Conservation (phyloP, 2,888 invertebrate genomes). For the Drosophila niveifrons region DNA sequence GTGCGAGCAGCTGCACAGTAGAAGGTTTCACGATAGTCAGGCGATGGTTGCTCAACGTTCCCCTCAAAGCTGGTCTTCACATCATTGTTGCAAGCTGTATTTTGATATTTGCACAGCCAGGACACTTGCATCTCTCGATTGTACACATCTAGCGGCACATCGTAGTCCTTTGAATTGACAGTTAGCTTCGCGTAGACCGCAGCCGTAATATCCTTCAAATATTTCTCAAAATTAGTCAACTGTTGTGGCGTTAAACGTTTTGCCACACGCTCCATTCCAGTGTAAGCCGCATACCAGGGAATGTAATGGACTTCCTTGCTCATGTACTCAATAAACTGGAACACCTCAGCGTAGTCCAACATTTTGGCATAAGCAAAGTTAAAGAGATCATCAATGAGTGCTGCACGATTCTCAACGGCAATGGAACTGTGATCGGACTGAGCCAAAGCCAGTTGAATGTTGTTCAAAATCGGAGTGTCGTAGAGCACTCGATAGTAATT, state of each 20-base stretch:
- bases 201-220: conserved; percentile 85
- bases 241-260: conserved; percentile 55
- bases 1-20: conserved; percentile 69
- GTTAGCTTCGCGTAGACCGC: conserved; percentile 86
- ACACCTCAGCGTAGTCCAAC: conserved; percentile 81
- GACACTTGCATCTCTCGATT: conserved; percentile 87
- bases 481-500: conserved; percentile 89
- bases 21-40: conserved; percentile 73
- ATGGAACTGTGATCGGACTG: conserved; percentile 61
- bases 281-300: conserved; percentile 91
- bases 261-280: conserved; percentile 45
- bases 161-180: conserved; percentile 80
- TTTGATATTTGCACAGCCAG: conserved; percentile 88
- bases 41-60: conserved; percentile 33
- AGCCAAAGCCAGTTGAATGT: conserved; percentile 58
- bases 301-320: conserved; percentile 89
- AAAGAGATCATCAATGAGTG: conserved; percentile 91
- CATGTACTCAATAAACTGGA: conserved; percentile 90
- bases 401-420: conserved; percentile 89
- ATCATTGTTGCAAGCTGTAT: conserved; percentile 87
- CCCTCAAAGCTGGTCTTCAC: conserved; percentile 63
- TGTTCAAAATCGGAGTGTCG: conserved; percentile 87
- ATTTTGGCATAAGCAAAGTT: conserved; percentile 88
- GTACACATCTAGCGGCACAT: conserved; percentile 87
- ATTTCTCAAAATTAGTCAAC: conserved; percentile 70